Conservation (phyloP, 2,888 invertebrate species). For the Ptycholaimellus sp. region DNA sequence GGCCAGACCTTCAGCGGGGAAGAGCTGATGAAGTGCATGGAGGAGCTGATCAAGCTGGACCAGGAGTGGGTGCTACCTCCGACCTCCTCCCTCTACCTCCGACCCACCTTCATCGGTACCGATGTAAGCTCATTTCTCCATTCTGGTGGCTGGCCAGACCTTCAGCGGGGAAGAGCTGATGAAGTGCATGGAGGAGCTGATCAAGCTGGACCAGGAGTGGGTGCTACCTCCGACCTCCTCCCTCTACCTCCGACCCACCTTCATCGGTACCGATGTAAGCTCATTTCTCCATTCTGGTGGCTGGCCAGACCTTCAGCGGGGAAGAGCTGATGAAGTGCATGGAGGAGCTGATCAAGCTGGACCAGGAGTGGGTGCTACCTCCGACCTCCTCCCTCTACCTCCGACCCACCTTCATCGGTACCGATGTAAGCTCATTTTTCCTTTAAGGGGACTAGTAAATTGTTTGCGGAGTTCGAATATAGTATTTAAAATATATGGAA, state of each 20-base stretch:
- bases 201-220: slow-evolving; percentile 87
- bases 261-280: slow-evolving; percentile 88
- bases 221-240: slow-evolving; percentile 82
- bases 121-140: too few species aligned
- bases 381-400: slow-evolving; percentile 81
- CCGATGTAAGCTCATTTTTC: slow-evolving; percentile 87
- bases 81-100: slow-evolving; percentile 68
- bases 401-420: slow-evolving; percentile 79
- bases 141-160: too few species aligned
- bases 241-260: slow-evolving; percentile 77
- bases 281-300: too few species aligned
- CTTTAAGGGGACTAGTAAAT: too few species aligned
- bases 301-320: slow-evolving; percentile 58
- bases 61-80: slow-evolving; percentile 99
- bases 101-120: slow-evolving; percentile 83
- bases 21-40: slow-evolving; percentile 60
- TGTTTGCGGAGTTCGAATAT: too few species aligned
- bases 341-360: slow-evolving; percentile 57
- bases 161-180: slow-evolving; percentile 66
- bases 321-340: slow-evolving; percentile 62
- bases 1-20: slow-evolving; percentile 56
- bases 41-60: slow-evolving; percentile 62
- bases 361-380: slow-evolving; percentile 95
- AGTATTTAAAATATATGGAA: too few species aligned
- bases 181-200: slow-evolving; percentile 53